Evolutionary conservation across 2,888 invertebrate genomes (phyloP).

Genomic region (Asteroscopus sphinx): DNA sequence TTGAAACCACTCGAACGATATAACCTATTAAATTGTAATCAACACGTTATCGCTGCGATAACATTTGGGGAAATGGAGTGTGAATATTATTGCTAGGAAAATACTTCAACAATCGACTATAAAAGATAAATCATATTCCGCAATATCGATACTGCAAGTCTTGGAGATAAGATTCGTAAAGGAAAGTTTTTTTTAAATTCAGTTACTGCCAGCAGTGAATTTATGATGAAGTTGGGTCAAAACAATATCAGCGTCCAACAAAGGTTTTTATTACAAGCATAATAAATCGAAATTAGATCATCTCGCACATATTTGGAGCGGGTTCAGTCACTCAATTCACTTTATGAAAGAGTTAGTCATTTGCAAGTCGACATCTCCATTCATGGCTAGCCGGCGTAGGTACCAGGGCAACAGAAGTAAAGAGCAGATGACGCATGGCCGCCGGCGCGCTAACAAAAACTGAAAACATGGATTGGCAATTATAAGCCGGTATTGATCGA

Average conservation of each 20-base stretch:
- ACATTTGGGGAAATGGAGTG: conserved; percentile 32
- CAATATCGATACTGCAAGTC: conserved; percentile 12
- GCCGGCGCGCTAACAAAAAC: conserved; percentile 16
- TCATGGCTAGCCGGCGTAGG: conserved; percentile 49
- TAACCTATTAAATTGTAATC: conserved; percentile 51
- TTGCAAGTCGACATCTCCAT: conserved; percentile 49
- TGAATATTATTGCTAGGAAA: conserved; percentile 35
- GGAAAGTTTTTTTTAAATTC: conserved; percentile 7
- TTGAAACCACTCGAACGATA: conserved; percentile 32
- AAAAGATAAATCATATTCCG: conserved; percentile 29
- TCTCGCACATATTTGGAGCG: conserved; percentile 51
- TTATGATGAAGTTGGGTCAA: not conserved
- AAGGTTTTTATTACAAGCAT: conserved; percentile 23
- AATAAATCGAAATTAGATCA: conserved; percentile 62
- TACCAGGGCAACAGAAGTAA: conserved; percentile 30
- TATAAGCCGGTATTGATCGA: conserved; percentile 20
- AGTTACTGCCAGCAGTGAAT: conserved; percentile 6
- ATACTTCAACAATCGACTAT: conserved; percentile 26
- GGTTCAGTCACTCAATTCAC: conserved; percentile 57
- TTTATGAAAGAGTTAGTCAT: conserved; percentile 57
- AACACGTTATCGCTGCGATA: conserved; percentile 49
- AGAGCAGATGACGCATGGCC: conserved; percentile 38
- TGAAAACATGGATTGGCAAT: conserved; percentile 5
- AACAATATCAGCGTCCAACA: conserved; percentile 18
- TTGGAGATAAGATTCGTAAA: conserved; percentile 27